Conservation (phyloP, 2,797 vertebrate species). For the Microchirus variegatus region DNA sequence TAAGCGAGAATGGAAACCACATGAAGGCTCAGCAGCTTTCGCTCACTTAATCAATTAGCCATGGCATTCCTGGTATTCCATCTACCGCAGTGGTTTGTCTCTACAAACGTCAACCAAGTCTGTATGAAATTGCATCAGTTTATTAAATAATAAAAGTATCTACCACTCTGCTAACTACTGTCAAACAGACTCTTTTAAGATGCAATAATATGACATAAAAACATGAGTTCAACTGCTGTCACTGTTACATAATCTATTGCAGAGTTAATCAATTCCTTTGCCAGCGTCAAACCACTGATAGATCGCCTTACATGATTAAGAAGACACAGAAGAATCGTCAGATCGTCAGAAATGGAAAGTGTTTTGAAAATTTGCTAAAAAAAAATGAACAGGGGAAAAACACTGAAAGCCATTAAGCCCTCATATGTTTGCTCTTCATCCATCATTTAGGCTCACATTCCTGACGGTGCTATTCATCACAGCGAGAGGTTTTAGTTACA, state of each 20-base stretch:
- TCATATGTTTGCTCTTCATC: slow-evolving; percentile 36
- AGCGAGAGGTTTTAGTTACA: slow-evolving; percentile 30
- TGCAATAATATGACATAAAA: too few species aligned
- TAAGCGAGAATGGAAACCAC: slow-evolving; percentile 11
- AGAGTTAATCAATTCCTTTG: too few species aligned
- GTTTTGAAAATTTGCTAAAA: slow-evolving; percentile 2
- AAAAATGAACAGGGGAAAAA: slow-evolving; percentile 9
- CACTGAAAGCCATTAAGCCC: background rate
- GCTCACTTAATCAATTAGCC: slow-evolving; percentile 48
- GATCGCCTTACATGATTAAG: too few species aligned
- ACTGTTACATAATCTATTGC: too few species aligned
- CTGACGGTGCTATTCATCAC: slow-evolving; percentile 30
- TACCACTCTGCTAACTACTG: too few species aligned
- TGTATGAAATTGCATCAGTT: slow-evolving; percentile 5
- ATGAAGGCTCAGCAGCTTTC: slow-evolving; percentile 18
- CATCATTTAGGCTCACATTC: slow-evolving; percentile 45
- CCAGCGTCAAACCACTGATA: too few species aligned
- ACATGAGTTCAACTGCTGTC: too few species aligned
- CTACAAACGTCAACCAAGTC: slow-evolving; percentile 12
- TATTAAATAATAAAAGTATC: background rate
- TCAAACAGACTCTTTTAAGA: too few species aligned
- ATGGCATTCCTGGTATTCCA: slow-evolving; percentile 47
- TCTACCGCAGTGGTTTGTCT: slow-evolving; percentile 12
- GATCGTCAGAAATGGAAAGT: slow-evolving; percentile 9
- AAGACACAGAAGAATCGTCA: too few species aligned